Evolutionary conservation across 2,113 vertebrate genomes (phyloP).

Genomic region (Podocnemis expansa): DNA sequence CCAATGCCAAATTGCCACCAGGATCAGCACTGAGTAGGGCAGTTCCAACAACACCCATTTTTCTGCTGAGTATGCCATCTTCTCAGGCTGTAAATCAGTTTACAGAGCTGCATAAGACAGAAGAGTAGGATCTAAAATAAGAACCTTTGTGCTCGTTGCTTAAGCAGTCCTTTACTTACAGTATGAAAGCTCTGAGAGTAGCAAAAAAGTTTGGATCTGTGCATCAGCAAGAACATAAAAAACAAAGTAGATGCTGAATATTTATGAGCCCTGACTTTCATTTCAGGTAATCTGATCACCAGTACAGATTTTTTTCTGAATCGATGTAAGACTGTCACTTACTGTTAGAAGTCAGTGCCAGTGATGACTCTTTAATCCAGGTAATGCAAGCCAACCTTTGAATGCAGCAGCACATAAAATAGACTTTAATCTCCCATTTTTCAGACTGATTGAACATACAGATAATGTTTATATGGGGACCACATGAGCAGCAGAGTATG

Average conservation of each 20-base stretch:
- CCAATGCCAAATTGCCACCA: not conserved
- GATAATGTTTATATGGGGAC: not conserved
- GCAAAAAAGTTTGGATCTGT: not conserved
- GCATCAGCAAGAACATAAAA: not conserved
- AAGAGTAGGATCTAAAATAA: rapidly evolving
- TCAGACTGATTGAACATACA: not conserved
- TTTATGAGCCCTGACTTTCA: not conserved
- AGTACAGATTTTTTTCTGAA: not conserved
- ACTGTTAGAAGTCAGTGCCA: not conserved
- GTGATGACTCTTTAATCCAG: not conserved
- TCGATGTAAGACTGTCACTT: not conserved
- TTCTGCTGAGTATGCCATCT: not conserved
- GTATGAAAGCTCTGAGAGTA: not conserved
- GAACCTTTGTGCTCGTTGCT: not conserved
- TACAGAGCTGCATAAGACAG: not conserved
- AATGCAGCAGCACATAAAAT: not conserved
- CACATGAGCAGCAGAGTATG: not conserved
- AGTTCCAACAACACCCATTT: not conserved
- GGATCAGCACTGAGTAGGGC: not conserved
- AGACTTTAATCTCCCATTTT: not conserved
- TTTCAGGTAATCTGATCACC: not conserved
- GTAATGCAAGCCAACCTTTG: not conserved
- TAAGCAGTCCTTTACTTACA: not conserved
- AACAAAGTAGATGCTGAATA: not conserved
- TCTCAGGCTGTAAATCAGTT: not conserved